Evolutionary conservation across 2,113 vertebrate genomes (phyloP).

Genomic region (Neolamprologus variostigma): DNA sequence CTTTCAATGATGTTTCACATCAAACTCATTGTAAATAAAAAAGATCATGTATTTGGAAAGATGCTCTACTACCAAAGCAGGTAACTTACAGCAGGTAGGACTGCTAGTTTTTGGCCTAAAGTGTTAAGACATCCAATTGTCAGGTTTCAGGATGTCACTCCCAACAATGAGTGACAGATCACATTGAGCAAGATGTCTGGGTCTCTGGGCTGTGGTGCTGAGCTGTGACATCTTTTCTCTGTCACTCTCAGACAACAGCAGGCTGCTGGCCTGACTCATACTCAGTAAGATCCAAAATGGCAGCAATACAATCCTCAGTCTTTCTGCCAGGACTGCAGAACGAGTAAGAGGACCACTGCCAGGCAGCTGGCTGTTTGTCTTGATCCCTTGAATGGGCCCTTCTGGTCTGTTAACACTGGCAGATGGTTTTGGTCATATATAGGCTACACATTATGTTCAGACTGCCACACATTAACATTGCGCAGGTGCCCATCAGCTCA

Average conservation of each 20-base stretch:
- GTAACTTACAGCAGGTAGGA: not conserved
- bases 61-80: not conserved
- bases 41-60: not conserved
- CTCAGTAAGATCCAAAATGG: not conserved
- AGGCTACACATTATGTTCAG: not conserved
- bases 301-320: not conserved
- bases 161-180: not conserved
- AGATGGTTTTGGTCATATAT: not conserved
- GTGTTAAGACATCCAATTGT: not conserved
- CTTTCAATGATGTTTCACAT: not conserved
- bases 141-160: not conserved
- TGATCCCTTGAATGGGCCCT: not conserved
- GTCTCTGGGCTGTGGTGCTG: not conserved
- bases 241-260: constrained; percentile 4
- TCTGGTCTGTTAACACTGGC: not conserved
- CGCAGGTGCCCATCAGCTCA: not conserved
- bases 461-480: not conserved
- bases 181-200: not conserved
- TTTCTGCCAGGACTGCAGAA: not conserved
- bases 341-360: not conserved
- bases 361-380: not conserved
- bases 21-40: not conserved
- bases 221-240: constrained; percentile 7
- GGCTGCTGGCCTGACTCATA: not conserved
- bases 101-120: not conserved